phyloP scores from a whole-genome alignment of 2,888 invertebrate genomes.

The Gari tellinella region DNA sequence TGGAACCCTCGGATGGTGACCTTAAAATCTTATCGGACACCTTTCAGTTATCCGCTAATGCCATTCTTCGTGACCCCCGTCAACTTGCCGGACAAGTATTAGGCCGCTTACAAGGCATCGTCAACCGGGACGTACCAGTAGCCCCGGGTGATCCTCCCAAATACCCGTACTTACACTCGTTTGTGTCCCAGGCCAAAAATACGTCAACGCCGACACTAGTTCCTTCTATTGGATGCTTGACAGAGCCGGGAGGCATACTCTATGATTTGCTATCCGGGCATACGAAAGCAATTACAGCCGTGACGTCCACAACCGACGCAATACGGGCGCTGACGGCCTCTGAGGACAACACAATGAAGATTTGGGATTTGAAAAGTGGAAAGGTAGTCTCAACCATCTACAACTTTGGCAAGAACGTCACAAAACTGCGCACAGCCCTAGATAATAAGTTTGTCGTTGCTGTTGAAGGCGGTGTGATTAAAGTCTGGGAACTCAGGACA shows the following conservation, averaged over 20 bases:
- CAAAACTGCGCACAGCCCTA: constrained; percentile 67
- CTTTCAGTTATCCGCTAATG: constrained; percentile 89
- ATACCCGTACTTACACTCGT: constrained; percentile 76
- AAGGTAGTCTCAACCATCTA: constrained; percentile 76
- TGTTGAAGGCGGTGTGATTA: constrained; percentile 74
- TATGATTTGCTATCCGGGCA: constrained; percentile 82
- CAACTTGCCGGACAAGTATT: constrained; percentile 92
- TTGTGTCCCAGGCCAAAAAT: constrained; percentile 73
- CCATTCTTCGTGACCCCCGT: constrained; percentile 92
- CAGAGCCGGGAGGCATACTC: constrained; percentile 80
- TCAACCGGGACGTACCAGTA: constrained; percentile 77
- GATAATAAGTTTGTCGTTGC: constrained; percentile 74
- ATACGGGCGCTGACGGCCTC: constrained; percentile 78
- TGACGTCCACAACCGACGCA: constrained; percentile 78
- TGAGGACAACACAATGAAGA: constrained; percentile 80
- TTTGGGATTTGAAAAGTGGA: constrained; percentile 81
- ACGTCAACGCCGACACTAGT: constrained; percentile 77
- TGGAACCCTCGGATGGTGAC: constrained; percentile 78
- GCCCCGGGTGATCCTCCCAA: constrained; percentile 79
- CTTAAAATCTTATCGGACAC: constrained; percentile 88
- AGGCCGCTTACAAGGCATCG: constrained; percentile 83
- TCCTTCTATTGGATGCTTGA: constrained; percentile 80
- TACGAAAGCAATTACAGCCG: constrained; percentile 79
- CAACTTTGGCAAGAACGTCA: constrained; percentile 76
- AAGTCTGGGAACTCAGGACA: constrained; percentile 75